Evolutionary conservation across 2,113 vertebrate genomes (phyloP).

Genomic region (Aphelocoma coerulescens): DNA sequence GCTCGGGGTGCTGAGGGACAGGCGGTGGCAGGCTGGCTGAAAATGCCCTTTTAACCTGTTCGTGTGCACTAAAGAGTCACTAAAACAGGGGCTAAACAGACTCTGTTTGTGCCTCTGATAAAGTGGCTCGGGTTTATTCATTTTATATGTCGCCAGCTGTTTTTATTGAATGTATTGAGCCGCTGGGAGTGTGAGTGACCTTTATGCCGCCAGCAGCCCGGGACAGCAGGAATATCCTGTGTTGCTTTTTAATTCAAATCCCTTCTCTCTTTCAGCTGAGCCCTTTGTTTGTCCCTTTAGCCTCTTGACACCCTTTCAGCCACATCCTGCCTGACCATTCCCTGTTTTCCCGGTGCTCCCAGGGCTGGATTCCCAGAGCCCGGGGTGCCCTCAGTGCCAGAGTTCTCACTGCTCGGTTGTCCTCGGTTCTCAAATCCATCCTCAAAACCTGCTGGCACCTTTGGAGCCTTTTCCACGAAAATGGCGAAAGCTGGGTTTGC

Average conservation of each 20-base stretch:
- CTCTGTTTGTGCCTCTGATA: background rate
- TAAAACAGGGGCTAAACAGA: accelerated
- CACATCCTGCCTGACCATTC: background rate
- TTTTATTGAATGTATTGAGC: background rate
- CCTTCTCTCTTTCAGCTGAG: background rate
- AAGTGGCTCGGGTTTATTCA: background rate
- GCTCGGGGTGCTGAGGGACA: background rate
- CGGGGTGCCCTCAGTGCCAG: background rate
- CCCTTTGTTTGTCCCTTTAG: background rate
- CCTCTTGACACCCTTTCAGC: background rate
- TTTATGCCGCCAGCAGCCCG: background rate
- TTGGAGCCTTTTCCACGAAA: background rate
- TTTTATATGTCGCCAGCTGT: background rate
- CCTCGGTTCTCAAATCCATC: accelerated
- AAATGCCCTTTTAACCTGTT: background rate
- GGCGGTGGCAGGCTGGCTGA: background rate
- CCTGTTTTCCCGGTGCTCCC: background rate
- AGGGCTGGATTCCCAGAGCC: background rate
- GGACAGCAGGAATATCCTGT: background rate
- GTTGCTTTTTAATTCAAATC: background rate
- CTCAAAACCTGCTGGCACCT: background rate
- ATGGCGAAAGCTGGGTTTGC: background rate
- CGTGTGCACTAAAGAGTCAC: background rate
- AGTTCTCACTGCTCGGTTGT: background rate
- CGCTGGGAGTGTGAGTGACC: background rate